phyloP scores from a whole-genome alignment of 37 sponge, comb jelly and placozoan species.

The Trichoplax adhaerens region DNA sequence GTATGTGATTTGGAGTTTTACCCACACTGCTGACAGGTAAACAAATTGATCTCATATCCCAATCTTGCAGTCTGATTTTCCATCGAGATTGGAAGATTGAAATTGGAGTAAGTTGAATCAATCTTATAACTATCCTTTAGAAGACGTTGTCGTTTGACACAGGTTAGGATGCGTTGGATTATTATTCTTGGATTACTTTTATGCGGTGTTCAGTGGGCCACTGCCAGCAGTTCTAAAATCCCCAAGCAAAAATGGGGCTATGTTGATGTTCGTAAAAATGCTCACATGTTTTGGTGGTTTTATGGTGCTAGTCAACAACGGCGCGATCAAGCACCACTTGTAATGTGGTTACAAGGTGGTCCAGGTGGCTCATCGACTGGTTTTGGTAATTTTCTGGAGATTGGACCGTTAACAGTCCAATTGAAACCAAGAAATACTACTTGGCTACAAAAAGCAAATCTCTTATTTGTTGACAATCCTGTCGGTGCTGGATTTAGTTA shows the following conservation, averaged over 20 bases:
- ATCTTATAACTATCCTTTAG: too few species aligned
- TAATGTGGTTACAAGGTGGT: conserved; percentile 81
- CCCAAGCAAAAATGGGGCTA: conserved; percentile 43
- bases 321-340: conserved; percentile 37
- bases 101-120: too few species aligned
- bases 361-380: conserved; percentile 79
- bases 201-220: too few species aligned
- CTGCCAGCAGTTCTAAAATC: too few species aligned
- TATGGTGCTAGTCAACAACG: conserved; percentile 19
- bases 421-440: conserved; percentile 33
- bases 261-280: conserved; percentile 42
- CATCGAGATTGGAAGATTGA: too few species aligned
- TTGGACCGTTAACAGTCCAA: conserved; percentile 55
- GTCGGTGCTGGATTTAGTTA: conserved; percentile 85
- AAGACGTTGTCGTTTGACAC: too few species aligned
- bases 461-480: conserved; percentile 80
- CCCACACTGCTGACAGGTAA: too few species aligned
- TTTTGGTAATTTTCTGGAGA: conserved; percentile 73
- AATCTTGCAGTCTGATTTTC: too few species aligned
- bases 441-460: conserved; percentile 55
- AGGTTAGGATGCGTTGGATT: too few species aligned
- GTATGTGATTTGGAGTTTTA: too few species aligned
- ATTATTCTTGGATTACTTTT: too few species aligned
- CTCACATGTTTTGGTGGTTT: conserved; percentile 87
- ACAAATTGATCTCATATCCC: too few species aligned